Evolutionary conservation across 2,113 vertebrate genomes (phyloP).

Genomic region (Antennarius striatus): DNA sequence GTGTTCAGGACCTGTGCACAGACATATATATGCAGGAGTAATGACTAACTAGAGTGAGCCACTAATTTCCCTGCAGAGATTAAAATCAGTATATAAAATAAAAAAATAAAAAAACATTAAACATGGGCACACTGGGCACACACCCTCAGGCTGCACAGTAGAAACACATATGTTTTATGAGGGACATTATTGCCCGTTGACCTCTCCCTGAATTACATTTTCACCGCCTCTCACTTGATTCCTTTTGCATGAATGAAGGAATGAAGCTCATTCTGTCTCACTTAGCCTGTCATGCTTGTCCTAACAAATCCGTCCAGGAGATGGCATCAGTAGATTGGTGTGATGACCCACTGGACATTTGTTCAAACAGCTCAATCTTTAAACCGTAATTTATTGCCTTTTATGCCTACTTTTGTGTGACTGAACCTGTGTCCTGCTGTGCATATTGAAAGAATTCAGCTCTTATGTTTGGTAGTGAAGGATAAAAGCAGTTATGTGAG

Average conservation of each 20-base stretch:
- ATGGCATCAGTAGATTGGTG: slow-evolving; percentile 50
- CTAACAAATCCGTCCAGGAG: slow-evolving; percentile 49
- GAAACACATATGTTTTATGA: slow-evolving; percentile 39
- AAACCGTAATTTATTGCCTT: slow-evolving; percentile 8
- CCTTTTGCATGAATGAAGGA: no score
- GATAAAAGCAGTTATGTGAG: background rate
- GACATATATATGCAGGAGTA: no score
- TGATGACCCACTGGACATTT: background rate
- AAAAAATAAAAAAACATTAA: no score
- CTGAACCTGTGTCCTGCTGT: background rate
- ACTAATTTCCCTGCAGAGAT: no score
- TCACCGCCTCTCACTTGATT: slow-evolving; percentile 17
- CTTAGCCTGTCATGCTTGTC: background rate
- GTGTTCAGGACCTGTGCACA: no score
- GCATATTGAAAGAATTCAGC: background rate
- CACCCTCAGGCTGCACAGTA: background rate
- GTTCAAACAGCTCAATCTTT: background rate
- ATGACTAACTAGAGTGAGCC: no score
- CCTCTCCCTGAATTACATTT: slow-evolving; percentile 12
- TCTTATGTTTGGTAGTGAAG: background rate
- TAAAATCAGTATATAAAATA: no score
- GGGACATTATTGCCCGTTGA: slow-evolving; percentile 17
- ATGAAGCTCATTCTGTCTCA: no score
- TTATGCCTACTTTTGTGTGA: background rate
- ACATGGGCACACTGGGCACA: slow-evolving; percentile 9